Evolutionary conservation across 2,797 vertebrate species (phyloP).

Genomic region (Nyctalus aviator): DNA sequence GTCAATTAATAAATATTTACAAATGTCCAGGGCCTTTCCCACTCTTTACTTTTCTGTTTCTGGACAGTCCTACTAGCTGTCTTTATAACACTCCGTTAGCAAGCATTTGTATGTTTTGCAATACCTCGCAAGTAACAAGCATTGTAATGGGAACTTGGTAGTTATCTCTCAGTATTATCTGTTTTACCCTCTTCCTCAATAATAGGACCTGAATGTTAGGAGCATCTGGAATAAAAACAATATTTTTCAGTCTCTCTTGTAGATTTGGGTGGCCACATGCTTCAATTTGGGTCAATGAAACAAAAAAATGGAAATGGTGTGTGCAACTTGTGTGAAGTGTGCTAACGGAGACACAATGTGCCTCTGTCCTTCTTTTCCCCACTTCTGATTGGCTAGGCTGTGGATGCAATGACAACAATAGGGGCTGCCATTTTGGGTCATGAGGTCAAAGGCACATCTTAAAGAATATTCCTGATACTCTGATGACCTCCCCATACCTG

Average conservation of each 20-base stretch:
- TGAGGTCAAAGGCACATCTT: not conserved
- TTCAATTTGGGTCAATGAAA: not conserved
- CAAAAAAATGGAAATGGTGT: not conserved
- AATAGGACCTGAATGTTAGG: not conserved
- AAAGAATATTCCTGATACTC: not conserved
- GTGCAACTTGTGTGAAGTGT: not conserved
- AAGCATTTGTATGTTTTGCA: not conserved
- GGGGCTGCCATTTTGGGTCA: not conserved
- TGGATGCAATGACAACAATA: not conserved
- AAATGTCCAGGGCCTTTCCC: not conserved
- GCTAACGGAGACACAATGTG: not conserved
- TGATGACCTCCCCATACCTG: not conserved
- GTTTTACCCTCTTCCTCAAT: not conserved
- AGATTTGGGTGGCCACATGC: not conserved
- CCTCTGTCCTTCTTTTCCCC: not conserved
- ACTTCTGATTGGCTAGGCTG: not conserved
- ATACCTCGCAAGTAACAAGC: not conserved
- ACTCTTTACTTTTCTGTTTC: not conserved
- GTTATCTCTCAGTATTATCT: not conserved
- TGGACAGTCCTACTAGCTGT: not conserved
- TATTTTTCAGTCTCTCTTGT: not conserved
- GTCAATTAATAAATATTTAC: slow-evolving; percentile 8
- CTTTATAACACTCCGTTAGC: not conserved
- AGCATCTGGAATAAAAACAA: not conserved
- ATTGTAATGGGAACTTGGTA: not conserved